Conservation (phyloP, 2,797 vertebrate species). For the Cyclopterus lumpus region DNA sequence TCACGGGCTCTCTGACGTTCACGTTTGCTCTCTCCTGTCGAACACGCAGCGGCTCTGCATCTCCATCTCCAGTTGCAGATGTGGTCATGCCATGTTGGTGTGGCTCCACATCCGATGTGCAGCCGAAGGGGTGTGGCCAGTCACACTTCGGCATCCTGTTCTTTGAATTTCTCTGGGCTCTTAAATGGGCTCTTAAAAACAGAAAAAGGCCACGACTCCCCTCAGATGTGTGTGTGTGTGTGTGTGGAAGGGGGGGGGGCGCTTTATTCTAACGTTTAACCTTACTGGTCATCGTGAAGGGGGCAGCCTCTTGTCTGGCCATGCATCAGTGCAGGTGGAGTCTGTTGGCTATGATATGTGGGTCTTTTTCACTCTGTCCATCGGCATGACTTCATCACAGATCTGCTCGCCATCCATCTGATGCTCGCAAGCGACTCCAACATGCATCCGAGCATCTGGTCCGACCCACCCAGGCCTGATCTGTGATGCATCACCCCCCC, state of each 20-base stretch:
- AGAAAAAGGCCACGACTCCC: neutral
- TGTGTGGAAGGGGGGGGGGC: too few relatives aligned
- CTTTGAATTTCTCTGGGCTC: conserved; percentile 37
- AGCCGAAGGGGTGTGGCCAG: conserved; percentile 74
- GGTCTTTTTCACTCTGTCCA: neutral
- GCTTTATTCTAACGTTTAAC: neutral
- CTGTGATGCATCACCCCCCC: conserved; percentile 38
- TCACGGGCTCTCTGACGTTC: conserved; percentile 26
- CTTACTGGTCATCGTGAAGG: conserved; percentile 9
- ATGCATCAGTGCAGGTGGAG: conserved; percentile 36
- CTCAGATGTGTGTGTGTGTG: neutral
- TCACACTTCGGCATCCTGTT: conserved; percentile 49
- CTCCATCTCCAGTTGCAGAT: conserved; percentile 54
- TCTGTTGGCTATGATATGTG: neutral
- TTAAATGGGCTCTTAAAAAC: neutral
- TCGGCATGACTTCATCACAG: conserved; percentile 7
- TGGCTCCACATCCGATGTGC: conserved; percentile 61
- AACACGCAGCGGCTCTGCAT: conserved; percentile 30
- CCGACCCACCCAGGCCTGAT: conserved; percentile 58
- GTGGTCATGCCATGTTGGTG: conserved; percentile 52
- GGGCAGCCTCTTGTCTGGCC: conserved; percentile 1
- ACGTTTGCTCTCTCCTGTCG: conserved; percentile 19
- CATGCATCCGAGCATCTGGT: conserved; percentile 53
- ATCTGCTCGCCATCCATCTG: conserved; percentile 4
- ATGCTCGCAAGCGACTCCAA: conserved; percentile 31